phyloP scores from a whole-genome alignment of 2,797 vertebrate genomes.

The Peromyscus eremicus region DNA sequence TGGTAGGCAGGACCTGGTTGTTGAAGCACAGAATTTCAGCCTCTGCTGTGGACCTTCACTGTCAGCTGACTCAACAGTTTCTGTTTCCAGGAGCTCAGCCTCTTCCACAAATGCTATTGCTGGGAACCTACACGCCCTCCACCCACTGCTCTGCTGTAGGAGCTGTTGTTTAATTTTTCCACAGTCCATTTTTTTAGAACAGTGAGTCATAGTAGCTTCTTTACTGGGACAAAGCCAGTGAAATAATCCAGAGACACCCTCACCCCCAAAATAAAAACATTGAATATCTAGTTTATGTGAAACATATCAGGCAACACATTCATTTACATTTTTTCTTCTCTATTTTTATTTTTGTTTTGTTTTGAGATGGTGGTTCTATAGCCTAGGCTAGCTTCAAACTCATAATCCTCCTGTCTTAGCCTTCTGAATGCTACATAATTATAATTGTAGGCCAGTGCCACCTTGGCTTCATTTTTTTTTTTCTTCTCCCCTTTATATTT shows the following conservation, averaged over 20 bases:
- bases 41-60: conserved; percentile 25
- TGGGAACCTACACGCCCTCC: conserved; percentile 61
- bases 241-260: neutral
- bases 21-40: conserved; percentile 32
- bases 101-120: conserved; percentile 60
- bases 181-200: conserved; percentile 41
- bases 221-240: neutral
- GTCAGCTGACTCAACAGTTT: conserved; percentile 74
- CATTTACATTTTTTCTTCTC: neutral
- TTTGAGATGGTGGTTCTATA: neutral
- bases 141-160: neutral
- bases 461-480: conserved; percentile 27
- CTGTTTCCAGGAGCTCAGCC: conserved; percentile 37
- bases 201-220: conserved; percentile 32
- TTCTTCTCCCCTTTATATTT: conserved; percentile 1
- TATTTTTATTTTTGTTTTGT: conserved; percentile 25
- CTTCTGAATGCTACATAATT: neutral
- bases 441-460: neutral
- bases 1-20: neutral
- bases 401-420: neutral
- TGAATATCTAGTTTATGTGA: conserved; percentile 49
- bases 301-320: conserved; percentile 38
- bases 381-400: neutral
- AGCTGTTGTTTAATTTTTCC: conserved; percentile 56
- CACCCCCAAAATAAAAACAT: neutral